Base-by-base conservation (phyloP, 2,888 invertebrate species). In the Lasioglossum villosulum region DNA sequence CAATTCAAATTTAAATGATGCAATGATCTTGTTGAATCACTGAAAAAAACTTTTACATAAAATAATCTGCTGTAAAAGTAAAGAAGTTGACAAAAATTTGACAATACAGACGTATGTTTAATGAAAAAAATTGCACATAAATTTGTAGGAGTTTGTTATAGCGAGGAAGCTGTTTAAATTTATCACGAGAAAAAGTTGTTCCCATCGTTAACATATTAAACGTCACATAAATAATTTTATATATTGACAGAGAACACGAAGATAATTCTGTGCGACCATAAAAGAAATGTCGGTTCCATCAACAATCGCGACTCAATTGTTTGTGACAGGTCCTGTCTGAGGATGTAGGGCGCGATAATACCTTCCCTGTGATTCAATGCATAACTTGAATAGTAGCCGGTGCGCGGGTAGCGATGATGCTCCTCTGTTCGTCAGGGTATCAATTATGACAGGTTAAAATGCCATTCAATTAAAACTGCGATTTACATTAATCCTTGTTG, bases 351-450 rank as follows among this genome's bases (percentile, higher is more conserved):
- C 34, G 37, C 45, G 77, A 68, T 73, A 77, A 83, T 68, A 48
- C 59, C 48, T 68, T 48, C 14, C 2, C 12, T 39, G 78, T 59
- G 52, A 78, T 83, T 74, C 37, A 77, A 83, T 56, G n/a, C 56
- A 4, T 77, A 68, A 84, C 83, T 74, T 39, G 70, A 83, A 84
- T 74, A 23, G 59, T n/a, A 59, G 8, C 56, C 56, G 19, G 34
- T 2, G 27, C 48, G 12, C 8, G 74, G n/a, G 59, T 42, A 19
- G 30, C 12, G 39, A 74, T 8, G 16, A 66, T n/a, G 23, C 37
- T 70, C 19, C 68, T 59, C 1, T 19, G 45, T 14, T 48, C 68
- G 4, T 14, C 5, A 45, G 10, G 45, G 56, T 73, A 68, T 48
- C 72, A 84, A 73, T 76, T 56, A 37, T 27, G 16, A 12, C 30